A percentile compares a stretch with the other conserved stretches of the same genome.
These are phyloP conservation scores for Parnassius smintheus DNA, from an alignment of 2,888 invertebrate species.

Conservation along the genomic window DNA sequence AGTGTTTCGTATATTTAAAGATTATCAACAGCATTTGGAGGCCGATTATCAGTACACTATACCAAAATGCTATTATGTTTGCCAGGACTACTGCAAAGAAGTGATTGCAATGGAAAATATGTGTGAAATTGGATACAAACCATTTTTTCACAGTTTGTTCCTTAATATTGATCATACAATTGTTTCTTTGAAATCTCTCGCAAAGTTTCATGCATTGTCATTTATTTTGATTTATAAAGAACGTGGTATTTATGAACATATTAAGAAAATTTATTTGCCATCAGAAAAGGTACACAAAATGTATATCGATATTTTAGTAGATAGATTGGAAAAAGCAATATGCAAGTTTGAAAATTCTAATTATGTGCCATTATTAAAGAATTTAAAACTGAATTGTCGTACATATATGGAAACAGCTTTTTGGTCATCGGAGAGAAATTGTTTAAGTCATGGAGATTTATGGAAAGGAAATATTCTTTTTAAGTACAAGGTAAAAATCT, in stretches of 20 bases:
- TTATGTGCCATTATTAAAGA: slow-evolving; percentile 47
- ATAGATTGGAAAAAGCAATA: slow-evolving; percentile 61
- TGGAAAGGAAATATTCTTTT: slow-evolving; percentile 75
- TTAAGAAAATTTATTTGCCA: slow-evolving; percentile 51
- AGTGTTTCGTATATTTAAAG: slow-evolving; percentile 47
- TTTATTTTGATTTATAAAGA: slow-evolving; percentile 51
- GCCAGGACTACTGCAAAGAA: slow-evolving; percentile 59
- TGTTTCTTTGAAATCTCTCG: slow-evolving; percentile 53
- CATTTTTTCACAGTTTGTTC: slow-evolving; percentile 48
- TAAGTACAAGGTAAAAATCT: slow-evolving; percentile 55
- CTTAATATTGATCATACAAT: slow-evolving; percentile 57
- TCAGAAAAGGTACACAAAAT: slow-evolving; percentile 51
- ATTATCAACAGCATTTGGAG: slow-evolving; percentile 42
- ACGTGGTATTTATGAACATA: slow-evolving; percentile 42
- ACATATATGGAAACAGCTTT: slow-evolving; percentile 43
- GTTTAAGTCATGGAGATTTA: slow-evolving; percentile 70
- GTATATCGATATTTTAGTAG: slow-evolving; percentile 56
- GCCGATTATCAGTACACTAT: slow-evolving; percentile 38
- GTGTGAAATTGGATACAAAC: slow-evolving; percentile 51
- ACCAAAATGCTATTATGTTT: slow-evolving; percentile 56
- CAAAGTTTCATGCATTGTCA: slow-evolving; percentile 64
- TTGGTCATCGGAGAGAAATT: slow-evolving; percentile 43
- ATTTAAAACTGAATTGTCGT: slow-evolving; percentile 46
- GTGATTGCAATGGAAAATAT: slow-evolving; percentile 62
- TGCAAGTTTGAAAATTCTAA: slow-evolving; percentile 48